These are phyloP conservation scores for Listronotus oregonensis DNA, from an alignment of 1,140 invertebrate genomes.

Conservation along the genomic window DNA sequence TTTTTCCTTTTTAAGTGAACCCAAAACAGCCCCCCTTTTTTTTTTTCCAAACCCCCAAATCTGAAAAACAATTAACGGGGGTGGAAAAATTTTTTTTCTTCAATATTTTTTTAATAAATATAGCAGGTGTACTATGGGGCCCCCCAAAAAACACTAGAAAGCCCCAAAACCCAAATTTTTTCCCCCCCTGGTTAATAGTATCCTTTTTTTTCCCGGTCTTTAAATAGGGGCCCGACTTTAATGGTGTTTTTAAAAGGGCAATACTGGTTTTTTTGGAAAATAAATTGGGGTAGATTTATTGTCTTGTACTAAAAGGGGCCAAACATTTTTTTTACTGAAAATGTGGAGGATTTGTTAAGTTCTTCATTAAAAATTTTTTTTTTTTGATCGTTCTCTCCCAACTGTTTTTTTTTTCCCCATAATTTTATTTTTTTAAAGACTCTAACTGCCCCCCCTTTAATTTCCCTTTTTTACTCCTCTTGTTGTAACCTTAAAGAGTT, in stretches of 20 bases:
- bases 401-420: constrained; percentile 46
- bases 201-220: constrained; percentile 80
- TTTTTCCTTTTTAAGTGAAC: constrained; percentile 55
- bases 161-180: constrained; percentile 90
- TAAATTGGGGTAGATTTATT: neutral
- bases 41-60: constrained; percentile 63
- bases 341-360: constrained; percentile 45
- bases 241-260: constrained; percentile 17
- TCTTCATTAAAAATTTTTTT: constrained; percentile 51
- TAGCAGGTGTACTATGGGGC: constrained; percentile 65
- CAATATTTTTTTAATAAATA: constrained; percentile 63
- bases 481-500: constrained; percentile 43
- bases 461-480: constrained; percentile 44
- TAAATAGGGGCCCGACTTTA: constrained; percentile 71
- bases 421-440: constrained; percentile 49
- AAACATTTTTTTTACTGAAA: constrained; percentile 47
- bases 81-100: constrained; percentile 51
- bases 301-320: constrained; percentile 41
- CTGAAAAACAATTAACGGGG: constrained; percentile 60
- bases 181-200: constrained; percentile 77
- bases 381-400: constrained; percentile 42
- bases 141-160: constrained; percentile 80
- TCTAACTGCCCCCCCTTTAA: constrained; percentile 45
- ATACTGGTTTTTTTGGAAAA: constrained; percentile 3
- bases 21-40: constrained; percentile 63